Evolutionary conservation across 2,888 invertebrate species (phyloP).

Genomic region (Thymelicus acteon): DNA sequence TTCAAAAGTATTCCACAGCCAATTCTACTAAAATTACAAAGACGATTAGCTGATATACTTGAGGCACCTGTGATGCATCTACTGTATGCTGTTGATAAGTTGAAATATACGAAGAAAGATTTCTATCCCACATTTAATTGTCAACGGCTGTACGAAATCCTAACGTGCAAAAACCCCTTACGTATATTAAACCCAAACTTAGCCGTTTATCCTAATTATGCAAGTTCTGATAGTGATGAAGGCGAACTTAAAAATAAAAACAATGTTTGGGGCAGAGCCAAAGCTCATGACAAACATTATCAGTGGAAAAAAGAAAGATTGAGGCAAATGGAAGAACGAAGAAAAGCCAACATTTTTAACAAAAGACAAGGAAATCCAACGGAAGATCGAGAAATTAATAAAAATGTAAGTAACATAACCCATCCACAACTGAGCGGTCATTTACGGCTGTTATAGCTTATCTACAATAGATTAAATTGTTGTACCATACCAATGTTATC

Average conservation of each 20-base stretch:
- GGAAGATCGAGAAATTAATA: constrained; percentile 79
- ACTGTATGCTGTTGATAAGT: constrained; percentile 87
- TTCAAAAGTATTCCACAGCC: constrained; percentile 89
- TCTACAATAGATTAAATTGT: constrained; percentile 9
- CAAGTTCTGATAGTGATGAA: constrained; percentile 74
- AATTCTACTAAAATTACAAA: constrained; percentile 86
- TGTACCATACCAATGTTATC: not conserved
- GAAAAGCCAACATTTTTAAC: constrained; percentile 62
- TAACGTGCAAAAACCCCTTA: constrained; percentile 83
- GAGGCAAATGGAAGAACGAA: constrained; percentile 68
- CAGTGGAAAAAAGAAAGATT: constrained; percentile 72
- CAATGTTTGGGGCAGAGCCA: constrained; percentile 78
- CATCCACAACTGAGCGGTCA: constrained; percentile 11
- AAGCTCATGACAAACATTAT: constrained; percentile 79
- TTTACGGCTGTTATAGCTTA: constrained; percentile 9
- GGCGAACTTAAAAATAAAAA: constrained; percentile 63
- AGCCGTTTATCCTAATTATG: constrained; percentile 54
- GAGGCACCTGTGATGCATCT: constrained; percentile 90
- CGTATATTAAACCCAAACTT: constrained; percentile 77
- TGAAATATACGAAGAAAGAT: constrained; percentile 84
- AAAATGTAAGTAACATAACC: constrained; percentile 73
- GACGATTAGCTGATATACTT: constrained; percentile 87
- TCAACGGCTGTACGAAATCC: constrained; percentile 83
- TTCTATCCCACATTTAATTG: constrained; percentile 88
- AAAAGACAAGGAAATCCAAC: constrained; percentile 62